phyloP scores from a whole-genome alignment of 2,888 invertebrate genomes.

The Apeira syringaria region DNA sequence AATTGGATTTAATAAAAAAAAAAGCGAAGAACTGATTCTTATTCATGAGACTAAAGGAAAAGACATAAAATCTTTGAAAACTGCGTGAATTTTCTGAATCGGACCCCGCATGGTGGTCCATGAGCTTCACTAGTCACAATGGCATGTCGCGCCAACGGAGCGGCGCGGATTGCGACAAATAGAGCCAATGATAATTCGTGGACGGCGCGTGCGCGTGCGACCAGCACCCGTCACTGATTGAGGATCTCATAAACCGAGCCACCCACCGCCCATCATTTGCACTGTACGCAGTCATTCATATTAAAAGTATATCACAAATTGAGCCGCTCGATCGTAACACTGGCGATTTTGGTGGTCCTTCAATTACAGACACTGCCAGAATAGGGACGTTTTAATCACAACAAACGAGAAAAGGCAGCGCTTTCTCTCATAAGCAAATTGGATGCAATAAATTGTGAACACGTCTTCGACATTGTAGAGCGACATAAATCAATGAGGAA shows the following conservation, averaged over 20 bases:
- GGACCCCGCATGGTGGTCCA: conserved; percentile 41
- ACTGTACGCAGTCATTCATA: conserved; percentile 47
- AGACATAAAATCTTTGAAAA: conserved; percentile 25
- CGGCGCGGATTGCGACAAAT: conserved; percentile 56
- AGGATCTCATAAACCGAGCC: conserved; percentile 64
- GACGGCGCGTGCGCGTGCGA: conserved; percentile 66
- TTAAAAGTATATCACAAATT: conserved; percentile 38
- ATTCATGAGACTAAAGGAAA: conserved; percentile 26
- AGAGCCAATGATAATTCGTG: conserved; percentile 67
- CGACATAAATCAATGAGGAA: conserved; percentile 65
- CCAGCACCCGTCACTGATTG: conserved; percentile 69
- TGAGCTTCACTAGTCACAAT: conserved; percentile 37
- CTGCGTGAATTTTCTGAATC: conserved; percentile 25
- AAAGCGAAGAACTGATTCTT: conserved; percentile 22
- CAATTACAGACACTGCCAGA: conserved; percentile 26
- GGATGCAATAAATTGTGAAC: conserved; percentile 42
- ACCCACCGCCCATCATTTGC: conserved; percentile 66
- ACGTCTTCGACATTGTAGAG: conserved; percentile 38
- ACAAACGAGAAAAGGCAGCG: conserved; percentile 25
- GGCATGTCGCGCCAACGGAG: conserved; percentile 39
- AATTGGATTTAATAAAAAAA: conserved; percentile 14
- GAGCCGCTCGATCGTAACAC: conserved; percentile 21
- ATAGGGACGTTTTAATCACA: conserved; percentile 29
- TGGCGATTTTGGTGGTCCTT: conserved; percentile 30
- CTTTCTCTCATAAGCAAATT: conserved; percentile 33